Evolutionary conservation across 2,797 vertebrate genomes (phyloP), one percentile per base, ranked within the genome.

Genomic region (Nyctalus aviator): DNA sequence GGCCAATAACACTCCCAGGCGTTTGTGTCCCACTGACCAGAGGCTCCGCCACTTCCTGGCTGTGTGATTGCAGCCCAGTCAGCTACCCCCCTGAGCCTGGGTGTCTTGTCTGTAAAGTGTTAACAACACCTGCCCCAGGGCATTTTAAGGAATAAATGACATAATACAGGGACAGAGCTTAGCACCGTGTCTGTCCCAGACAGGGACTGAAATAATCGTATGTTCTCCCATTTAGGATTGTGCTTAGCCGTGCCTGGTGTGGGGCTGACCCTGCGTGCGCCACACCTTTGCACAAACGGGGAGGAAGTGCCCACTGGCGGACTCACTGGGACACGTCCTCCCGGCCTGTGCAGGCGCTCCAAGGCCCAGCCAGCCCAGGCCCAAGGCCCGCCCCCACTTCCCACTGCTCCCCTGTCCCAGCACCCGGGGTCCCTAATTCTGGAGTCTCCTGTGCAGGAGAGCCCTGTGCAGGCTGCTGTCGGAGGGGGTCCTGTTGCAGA

Each of bases 361-460:
- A 18, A 53, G 23, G 27, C 32, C 14, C 2, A 0, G 27, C 53
- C 21, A 37, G 30, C 9, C 30, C 11, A 3, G 18, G 44, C 20
- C 9, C 21, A 3, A 0, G 6, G 13, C 17, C 53, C 17, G 14
- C 77, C 37, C 15, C 41, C 23, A 8, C 15, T 20, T 75, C 21
- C 50, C 15, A 4, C 8, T 9, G 79, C 21, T 57, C 50, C 55
- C 17, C 1, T 12, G 32, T 23, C 25, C 55, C 23, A n/a, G 41
- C 14, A 4, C 27, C 30, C 12, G 30, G 27, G 27, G 30, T 8
- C 27, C 30, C 62, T n/a, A n/a, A 64, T 30, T 64, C 62, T n/a
- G 62, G 64, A 25, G 53, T 57, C 18, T 11, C 18, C 32, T 23
- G 25, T 57, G 66, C 35, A 35, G 68, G 53, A 71, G 30, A 86